Percentiles rank a stretch among this genome's conserved stretches.
Evolutionary conservation across 1,140 invertebrate genomes (phyloP).

Genomic region (Sitodiplosis mosellana): DNA sequence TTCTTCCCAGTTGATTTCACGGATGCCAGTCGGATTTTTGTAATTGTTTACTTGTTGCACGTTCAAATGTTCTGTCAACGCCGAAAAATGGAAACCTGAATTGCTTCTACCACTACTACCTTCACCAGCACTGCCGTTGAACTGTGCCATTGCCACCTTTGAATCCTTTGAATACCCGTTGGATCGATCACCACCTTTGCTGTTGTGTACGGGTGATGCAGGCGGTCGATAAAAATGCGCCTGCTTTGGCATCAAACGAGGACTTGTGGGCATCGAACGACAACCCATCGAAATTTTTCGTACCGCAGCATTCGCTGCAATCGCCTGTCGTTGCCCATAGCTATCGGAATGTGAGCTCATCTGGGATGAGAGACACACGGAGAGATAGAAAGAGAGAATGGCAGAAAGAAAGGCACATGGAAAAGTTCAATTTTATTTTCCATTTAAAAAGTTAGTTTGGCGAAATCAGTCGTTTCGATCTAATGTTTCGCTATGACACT

Average conservation of each 20-base stretch:
- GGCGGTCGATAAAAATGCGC: slow-evolving; percentile 30
- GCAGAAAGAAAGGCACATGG: background rate
- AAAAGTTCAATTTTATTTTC: background rate
- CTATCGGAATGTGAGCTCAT: background rate
- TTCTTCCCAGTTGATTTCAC: slow-evolving; percentile 55
- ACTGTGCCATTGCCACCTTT: background rate
- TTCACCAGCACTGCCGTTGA: slow-evolving; percentile 10
- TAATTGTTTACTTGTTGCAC: slow-evolving; percentile 24
- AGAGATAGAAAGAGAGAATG: background rate
- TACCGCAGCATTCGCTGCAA: slow-evolving; percentile 1
- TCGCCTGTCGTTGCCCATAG: background rate
- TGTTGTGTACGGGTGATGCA: slow-evolving; percentile 16
- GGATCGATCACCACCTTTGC: background rate
- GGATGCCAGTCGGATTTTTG: slow-evolving; percentile 9
- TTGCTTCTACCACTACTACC: slow-evolving; percentile 16
- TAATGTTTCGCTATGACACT: no score
- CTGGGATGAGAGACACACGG: background rate
- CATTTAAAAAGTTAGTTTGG: background rate
- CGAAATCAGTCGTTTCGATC: no score
- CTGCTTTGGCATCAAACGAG: slow-evolving; percentile 41
- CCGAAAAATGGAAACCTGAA: slow-evolving; percentile 22
- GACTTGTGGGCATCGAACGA: slow-evolving; percentile 45
- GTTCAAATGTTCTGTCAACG: slow-evolving; percentile 20
- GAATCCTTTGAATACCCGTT: slow-evolving; percentile 9
- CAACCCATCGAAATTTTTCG: slow-evolving; percentile 11